phyloP scores from a whole-genome alignment of 2,888 invertebrate genomes.

The Schizaphis graminum region DNA sequence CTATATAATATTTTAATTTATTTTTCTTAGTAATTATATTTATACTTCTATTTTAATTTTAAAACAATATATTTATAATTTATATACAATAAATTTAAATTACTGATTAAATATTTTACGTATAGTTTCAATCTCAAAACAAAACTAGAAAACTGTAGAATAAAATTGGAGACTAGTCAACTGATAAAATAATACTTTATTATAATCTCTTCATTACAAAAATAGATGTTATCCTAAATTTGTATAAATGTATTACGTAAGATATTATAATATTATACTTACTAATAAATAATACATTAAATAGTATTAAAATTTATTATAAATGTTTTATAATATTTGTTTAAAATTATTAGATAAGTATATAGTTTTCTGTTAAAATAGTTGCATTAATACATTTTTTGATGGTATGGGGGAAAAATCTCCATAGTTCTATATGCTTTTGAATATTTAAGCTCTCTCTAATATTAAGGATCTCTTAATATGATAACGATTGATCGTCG shows the following conservation, averaged over 20 bases:
- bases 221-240: too few relatives aligned
- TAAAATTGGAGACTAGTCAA: too few relatives aligned
- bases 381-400: not conserved
- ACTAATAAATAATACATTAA: not conserved
- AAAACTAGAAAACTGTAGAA: too few relatives aligned
- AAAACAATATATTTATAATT: too few relatives aligned
- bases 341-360: not conserved
- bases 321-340: not conserved
- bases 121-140: too few relatives aligned
- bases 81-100: too few relatives aligned
- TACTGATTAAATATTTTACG: too few relatives aligned
- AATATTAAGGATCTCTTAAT: not conserved
- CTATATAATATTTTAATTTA: too few relatives aligned
- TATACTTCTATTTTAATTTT: too few relatives aligned
- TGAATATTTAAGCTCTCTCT: not conserved
- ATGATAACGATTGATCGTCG: not conserved
- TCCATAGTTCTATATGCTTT: not conserved
- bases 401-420: not conserved
- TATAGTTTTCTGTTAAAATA: not conserved
- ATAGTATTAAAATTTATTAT: not conserved
- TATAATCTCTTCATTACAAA: too few relatives aligned
- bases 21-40: too few relatives aligned
- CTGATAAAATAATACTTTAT: too few relatives aligned
- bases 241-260: not conserved
- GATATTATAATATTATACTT: not conserved